These are phyloP conservation scores for Athalia rosae DNA, from an alignment of 2,888 invertebrate species.

Conservation along the genomic window DNA sequence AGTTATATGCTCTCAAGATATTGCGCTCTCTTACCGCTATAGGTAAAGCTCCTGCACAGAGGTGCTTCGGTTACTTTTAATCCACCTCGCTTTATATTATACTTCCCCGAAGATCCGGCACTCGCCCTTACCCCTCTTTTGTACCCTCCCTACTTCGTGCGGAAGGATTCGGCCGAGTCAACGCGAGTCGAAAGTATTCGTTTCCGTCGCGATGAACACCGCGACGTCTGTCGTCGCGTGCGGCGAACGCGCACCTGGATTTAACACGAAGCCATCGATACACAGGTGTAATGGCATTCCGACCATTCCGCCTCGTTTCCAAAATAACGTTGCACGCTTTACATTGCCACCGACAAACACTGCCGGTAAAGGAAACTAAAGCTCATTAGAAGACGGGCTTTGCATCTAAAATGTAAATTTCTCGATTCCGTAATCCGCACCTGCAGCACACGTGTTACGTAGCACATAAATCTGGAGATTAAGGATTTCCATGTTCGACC, in stretches of 20 bases:
- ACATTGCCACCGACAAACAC: not conserved
- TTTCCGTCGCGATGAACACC: conserved; percentile 18
- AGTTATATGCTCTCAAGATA: conserved; percentile 26
- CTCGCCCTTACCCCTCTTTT: not conserved
- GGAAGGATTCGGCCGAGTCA: not conserved
- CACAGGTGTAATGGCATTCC: not conserved
- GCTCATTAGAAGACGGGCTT: conserved; percentile 8
- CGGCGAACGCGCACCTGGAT: conserved; percentile 3
- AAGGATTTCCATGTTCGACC: no score
- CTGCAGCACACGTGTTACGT: no score
- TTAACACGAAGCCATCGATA: not conserved
- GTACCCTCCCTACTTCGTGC: not conserved
- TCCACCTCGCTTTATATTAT: conserved; percentile 33
- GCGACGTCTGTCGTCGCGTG: conserved; percentile 7
- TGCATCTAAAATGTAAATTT: not conserved
- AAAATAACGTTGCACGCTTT: not conserved
- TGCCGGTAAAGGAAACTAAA: not conserved
- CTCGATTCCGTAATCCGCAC: no score
- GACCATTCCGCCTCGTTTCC: not conserved
- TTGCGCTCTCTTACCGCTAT: not conserved
- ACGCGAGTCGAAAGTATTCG: conserved; percentile 17
- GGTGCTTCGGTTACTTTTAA: conserved; percentile 34
- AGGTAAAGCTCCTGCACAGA: not conserved
- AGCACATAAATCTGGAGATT: no score
- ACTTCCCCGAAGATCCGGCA: conserved; percentile 12